Evolutionary conservation across 1,140 invertebrate genomes (phyloP).

Genomic region (Akabosia matsudoensis): DNA sequence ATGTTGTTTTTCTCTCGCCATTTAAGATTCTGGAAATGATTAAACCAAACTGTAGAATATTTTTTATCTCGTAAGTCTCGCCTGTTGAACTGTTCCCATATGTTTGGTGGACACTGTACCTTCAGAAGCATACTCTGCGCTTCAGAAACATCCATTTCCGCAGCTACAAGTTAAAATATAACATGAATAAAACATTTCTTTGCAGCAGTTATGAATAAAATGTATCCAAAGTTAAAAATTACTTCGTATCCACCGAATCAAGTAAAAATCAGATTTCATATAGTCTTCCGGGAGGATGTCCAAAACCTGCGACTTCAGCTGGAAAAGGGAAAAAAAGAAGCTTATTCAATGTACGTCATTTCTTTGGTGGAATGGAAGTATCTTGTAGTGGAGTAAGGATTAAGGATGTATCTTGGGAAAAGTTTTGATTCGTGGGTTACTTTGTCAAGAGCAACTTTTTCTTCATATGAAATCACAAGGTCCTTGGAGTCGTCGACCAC

Average conservation of each 20-base stretch:
- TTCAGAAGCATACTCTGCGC: neutral
- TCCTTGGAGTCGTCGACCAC: neutral
- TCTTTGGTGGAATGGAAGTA: too few species aligned
- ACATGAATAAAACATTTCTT: too few species aligned
- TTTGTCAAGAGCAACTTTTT: neutral
- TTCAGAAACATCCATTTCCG: neutral
- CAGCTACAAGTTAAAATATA: neutral
- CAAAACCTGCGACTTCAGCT: neutral
- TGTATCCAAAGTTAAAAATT: neutral
- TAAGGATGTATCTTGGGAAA: too few species aligned
- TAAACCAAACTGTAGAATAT: too few species aligned
- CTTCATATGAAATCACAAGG: neutral
- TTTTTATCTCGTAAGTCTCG: too few species aligned
- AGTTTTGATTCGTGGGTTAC: too few species aligned
- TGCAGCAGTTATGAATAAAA: too few species aligned
- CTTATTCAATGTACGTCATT: neutral
- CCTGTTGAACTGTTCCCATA: too few species aligned
- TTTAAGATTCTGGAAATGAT: neutral
- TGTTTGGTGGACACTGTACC: too few species aligned
- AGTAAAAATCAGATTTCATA: neutral
- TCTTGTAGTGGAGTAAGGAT: too few species aligned
- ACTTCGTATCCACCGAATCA: constrained; percentile 10
- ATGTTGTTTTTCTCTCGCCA: neutral
- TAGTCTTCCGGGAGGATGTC: neutral
- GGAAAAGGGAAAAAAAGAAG: neutral